These are phyloP conservation scores for Gastrophryne carolinensis DNA, from an alignment of 2,797 vertebrate species.

Conservation along the genomic window DNA sequence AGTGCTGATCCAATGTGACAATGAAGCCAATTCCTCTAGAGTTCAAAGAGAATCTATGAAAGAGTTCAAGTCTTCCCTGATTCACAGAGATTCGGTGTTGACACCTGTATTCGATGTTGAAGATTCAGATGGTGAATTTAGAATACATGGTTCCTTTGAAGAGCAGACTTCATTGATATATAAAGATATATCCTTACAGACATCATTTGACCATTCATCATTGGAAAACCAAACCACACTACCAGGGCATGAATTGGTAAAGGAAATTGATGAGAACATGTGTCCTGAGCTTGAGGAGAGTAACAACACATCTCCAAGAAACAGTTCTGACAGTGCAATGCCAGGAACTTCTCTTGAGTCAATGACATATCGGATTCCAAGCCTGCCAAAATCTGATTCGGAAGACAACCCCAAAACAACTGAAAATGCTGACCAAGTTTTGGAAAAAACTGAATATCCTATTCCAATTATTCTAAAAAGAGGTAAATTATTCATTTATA, in stretches of 20 bases:
- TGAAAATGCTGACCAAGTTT: conserved; percentile 55
- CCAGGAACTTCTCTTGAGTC: conserved; percentile 47
- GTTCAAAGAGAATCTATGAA: conserved; percentile 49
- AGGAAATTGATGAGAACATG: conserved; percentile 11
- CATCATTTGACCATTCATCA: not conserved
- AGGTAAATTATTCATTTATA: too few species aligned
- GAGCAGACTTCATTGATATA: not conserved
- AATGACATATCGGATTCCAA: conserved; percentile 19
- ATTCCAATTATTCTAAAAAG: conserved; percentile 59
- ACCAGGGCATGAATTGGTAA: conserved; percentile 32
- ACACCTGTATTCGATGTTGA: conserved; percentile 54
- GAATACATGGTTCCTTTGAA: conserved; percentile 53
- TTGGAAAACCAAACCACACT: conserved; percentile 51
- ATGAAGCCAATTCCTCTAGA: conserved; percentile 44
- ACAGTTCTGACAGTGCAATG: conserved; percentile 38
- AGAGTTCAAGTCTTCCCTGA: conserved; percentile 36
- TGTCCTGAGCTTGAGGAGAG: conserved; percentile 28
- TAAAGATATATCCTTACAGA: conserved; percentile 45
- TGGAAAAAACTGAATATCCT: conserved; percentile 53
- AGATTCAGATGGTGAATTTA: conserved; percentile 49
- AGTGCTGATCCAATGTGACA: conserved; percentile 59
- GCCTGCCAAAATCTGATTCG: conserved; percentile 42
- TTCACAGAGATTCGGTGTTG: conserved; percentile 50
- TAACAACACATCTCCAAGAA: conserved; percentile 23
- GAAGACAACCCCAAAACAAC: conserved; percentile 53